Evolutionary conservation across 2,888 invertebrate genomes (phyloP), one percentile per base, ranked within the genome.

Genomic region (Orthosia gothica): DNA sequence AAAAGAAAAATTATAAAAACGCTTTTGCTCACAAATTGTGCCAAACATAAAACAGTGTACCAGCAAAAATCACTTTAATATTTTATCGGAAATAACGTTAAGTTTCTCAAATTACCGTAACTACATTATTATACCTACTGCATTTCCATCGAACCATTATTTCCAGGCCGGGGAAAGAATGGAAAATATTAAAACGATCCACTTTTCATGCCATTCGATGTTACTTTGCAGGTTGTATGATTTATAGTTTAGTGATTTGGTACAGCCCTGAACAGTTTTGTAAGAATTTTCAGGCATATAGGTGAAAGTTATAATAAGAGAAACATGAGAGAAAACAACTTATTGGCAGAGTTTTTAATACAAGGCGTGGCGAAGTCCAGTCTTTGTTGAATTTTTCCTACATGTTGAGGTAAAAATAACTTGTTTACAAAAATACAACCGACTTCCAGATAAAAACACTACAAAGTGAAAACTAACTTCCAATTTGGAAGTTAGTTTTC

Each of bases 1-100:
- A 13, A 12, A 13, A 4, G 9, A 20, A 54, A 54, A 20, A 20
- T 2, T 0, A 5, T 18, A 54, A 20, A n/a, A 20, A 54, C 61
- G 81, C 84, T 54, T 1, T 13, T 40, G 16, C 69, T 72, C 9
- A 54, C 20, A 47, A 9, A 12, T 78, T 70, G 15, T 12, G 32
- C 74, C 87, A 79, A 4, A 23, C 32, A 32, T 18, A 54, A 81
- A 86, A 76, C 26, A 77, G 81, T 80, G 84, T 87, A 88, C 84
- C 84, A 85, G 83, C 89, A 88, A 89, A 90, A 89, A 89, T 89
- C 88, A 85, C 84, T 90, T 87, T 85, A 89, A 89, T 91, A 89
- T 89, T 91, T 88, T 86, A 89, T 88, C 85, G 86, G 85, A 87
- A 84, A 87, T 88, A 87, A 80, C 77, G 81, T 85, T 82, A 84